phyloP scores from a whole-genome alignment of 2,888 invertebrate species.

The Lochmaea capreae region DNA sequence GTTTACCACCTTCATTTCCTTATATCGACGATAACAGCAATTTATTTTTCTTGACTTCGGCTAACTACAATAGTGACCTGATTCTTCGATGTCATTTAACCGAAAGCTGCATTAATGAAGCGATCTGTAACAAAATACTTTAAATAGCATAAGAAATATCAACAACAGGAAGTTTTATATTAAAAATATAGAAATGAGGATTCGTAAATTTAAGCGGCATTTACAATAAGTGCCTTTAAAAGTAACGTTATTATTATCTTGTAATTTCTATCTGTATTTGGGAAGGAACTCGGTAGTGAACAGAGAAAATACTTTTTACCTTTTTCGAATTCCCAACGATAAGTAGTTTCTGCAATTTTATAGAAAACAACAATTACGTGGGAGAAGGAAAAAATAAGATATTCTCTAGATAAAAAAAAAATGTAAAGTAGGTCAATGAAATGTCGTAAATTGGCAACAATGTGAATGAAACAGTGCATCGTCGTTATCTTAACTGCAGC shows the following conservation, averaged over 20 bases:
- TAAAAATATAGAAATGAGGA: no score
- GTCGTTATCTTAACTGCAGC: slow-evolving; percentile 59
- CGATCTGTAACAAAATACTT: not conserved
- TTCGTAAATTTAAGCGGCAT: not conserved
- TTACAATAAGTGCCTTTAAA: slow-evolving; percentile 6
- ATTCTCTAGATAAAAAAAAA: not conserved
- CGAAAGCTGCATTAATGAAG: not conserved
- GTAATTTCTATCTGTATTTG: slow-evolving; percentile 24
- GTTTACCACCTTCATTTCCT: slow-evolving; percentile 62
- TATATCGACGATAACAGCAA: slow-evolving; percentile 45
- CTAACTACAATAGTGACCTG: slow-evolving; percentile 22
- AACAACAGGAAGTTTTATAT: no score
- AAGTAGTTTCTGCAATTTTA: slow-evolving; percentile 5
- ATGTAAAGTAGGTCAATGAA: not conserved
- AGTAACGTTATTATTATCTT: slow-evolving; percentile 21
- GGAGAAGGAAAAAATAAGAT: slow-evolving; percentile 16
- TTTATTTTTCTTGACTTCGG: slow-evolving; percentile 39
- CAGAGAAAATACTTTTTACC: slow-evolving; percentile 23
- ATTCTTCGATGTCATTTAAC: slow-evolving; percentile 4
- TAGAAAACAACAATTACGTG: slow-evolving; percentile 19
- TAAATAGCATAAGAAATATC: not conserved
- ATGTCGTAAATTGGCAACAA: slow-evolving; percentile 8
- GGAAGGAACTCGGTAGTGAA: slow-evolving; percentile 9
- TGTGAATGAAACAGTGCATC: slow-evolving; percentile 19
- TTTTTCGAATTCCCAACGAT: slow-evolving; percentile 14